Evolutionary conservation across 2,113 vertebrate genomes (phyloP).

Genomic region (Rhagologus leucostigma): DNA sequence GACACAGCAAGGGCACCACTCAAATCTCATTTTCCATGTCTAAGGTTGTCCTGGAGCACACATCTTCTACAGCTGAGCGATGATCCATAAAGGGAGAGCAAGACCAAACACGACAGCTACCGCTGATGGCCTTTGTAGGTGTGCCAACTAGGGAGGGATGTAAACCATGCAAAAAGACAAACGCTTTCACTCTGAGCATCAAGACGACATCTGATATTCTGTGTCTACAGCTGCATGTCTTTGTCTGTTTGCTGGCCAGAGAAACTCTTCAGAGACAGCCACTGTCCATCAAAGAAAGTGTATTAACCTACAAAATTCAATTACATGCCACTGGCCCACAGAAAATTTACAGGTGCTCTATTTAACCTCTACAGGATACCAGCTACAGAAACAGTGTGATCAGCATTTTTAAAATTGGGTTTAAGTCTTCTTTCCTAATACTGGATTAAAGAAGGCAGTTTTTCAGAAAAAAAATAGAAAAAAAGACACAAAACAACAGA

Average conservation of each 20-base stretch:
- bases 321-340: neutral
- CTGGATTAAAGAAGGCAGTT: neutral
- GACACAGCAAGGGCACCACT: neutral
- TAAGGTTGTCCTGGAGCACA: neutral
- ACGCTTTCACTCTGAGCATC: neutral
- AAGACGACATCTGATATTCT: neutral
- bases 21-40: neutral
- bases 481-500: neutral
- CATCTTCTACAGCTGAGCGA: neutral
- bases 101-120: neutral
- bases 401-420: neutral
- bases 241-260: neutral
- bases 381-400: neutral
- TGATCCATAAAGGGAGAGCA: neutral
- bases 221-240: neutral
- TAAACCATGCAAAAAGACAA: neutral
- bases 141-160: neutral
- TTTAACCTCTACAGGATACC: neutral
- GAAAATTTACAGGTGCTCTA: neutral
- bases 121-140: neutral
- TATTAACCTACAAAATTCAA: neutral
- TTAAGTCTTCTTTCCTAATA: neutral
- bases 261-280: neutral
- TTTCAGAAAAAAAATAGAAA: neutral
- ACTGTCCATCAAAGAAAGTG: neutral